Percentiles rank a stretch among this genome's conserved stretches.
These are phyloP conservation scores for Scelioninae gen. 2 DNA, from an alignment of 2,888 invertebrate genomes.

Conservation along the genomic window DNA sequence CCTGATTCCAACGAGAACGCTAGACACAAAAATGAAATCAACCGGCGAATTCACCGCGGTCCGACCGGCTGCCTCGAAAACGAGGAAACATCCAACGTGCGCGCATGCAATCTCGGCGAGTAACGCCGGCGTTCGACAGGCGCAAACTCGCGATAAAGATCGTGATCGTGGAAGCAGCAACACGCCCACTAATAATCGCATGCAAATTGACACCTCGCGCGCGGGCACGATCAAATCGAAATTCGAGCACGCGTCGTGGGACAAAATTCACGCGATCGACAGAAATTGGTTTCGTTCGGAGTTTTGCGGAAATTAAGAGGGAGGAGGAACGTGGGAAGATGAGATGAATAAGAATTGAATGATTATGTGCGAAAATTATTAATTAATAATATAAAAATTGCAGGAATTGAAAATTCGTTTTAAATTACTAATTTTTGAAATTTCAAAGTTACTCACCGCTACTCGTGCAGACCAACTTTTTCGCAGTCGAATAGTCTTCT, in stretches of 20 bases:
- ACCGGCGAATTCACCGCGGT: conserved; percentile 5
- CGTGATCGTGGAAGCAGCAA: conserved; percentile 62
- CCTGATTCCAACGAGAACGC: no score
- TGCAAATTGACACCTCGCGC: conserved; percentile 64
- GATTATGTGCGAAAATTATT: no score
- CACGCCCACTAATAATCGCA: conserved; percentile 66
- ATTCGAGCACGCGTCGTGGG: conserved; percentile 41
- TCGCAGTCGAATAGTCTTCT: no score
- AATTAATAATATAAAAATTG: no score
- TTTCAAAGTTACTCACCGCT: no score
- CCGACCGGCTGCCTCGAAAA: conserved; percentile 21
- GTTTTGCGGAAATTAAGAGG: not conserved
- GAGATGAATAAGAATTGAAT: no score
- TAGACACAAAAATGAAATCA: conserved; percentile 15
- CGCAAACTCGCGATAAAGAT: conserved; percentile 64
- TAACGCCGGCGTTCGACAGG: conserved; percentile 51
- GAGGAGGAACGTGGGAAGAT: no score
- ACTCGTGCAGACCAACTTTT: no score
- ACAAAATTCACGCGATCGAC: conserved; percentile 18
- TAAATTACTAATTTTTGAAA: no score
- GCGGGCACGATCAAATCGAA: conserved; percentile 59
- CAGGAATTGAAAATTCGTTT: no score
- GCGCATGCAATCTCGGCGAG: conserved; percentile 18
- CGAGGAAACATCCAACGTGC: conserved; percentile 7
- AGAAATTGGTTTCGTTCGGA: not conserved